These are phyloP conservation scores for Aproaerema taeniolella DNA, from an alignment of 2,888 invertebrate species.

Conservation along the genomic window DNA sequence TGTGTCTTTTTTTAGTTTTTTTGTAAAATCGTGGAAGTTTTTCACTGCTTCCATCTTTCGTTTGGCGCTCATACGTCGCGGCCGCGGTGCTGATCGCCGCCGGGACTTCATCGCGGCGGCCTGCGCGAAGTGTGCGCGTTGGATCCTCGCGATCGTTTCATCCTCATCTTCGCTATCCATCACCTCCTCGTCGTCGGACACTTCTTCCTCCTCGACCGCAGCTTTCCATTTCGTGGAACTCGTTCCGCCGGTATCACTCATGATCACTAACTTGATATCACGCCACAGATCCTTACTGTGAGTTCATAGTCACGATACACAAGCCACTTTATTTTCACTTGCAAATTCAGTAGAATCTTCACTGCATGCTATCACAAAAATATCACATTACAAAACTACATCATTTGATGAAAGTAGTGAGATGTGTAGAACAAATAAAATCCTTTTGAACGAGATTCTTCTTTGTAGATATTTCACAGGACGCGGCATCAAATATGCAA, in stretches of 20 bases:
- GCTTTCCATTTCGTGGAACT: constrained; percentile 48
- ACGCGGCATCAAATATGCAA: constrained; percentile 50
- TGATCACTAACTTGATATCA: constrained; percentile 19
- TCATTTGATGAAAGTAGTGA: constrained; percentile 10
- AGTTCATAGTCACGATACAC: neutral
- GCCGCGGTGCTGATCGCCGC: constrained; percentile 49
- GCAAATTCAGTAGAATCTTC: neutral
- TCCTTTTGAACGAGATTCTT: constrained; percentile 47
- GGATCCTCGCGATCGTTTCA: constrained; percentile 68
- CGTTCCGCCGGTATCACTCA: constrained; percentile 55
- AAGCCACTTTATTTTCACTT: constrained; percentile 12
- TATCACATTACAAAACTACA: constrained; percentile 11
- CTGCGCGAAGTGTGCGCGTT: constrained; percentile 66
- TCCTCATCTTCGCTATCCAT: constrained; percentile 68
- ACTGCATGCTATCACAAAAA: constrained; percentile 3
- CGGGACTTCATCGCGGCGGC: constrained; percentile 63
- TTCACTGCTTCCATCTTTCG: constrained; percentile 72
- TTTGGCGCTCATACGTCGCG: constrained; percentile 66
- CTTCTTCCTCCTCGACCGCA: constrained; percentile 46
- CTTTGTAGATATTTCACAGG: constrained; percentile 58
- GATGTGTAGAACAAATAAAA: constrained; percentile 25
- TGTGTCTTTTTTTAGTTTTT: constrained; percentile 72
- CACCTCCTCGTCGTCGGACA: constrained; percentile 56
- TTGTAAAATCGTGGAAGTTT: constrained; percentile 70
- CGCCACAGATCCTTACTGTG: neutral